These are phyloP conservation scores for Drosophila kurseongensis DNA, from an alignment of 1,140 invertebrate genomes.

Conservation along the genomic window DNA sequence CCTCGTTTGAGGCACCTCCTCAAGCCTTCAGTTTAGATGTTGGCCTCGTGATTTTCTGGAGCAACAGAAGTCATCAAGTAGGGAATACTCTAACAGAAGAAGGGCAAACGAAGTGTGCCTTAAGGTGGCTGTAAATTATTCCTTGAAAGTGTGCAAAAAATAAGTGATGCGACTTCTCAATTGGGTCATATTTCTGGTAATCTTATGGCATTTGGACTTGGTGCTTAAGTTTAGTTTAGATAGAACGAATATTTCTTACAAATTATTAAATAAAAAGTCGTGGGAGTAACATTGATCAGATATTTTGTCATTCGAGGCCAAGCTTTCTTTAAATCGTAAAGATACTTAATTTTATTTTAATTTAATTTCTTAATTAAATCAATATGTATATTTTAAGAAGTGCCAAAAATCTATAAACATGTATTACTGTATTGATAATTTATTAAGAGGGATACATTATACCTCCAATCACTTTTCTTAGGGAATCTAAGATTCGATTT, in stretches of 20 bases:
- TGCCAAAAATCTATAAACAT: too few species aligned
- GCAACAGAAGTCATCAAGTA: slow-evolving; percentile 31
- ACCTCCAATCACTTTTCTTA: background rate
- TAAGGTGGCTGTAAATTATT: slow-evolving; percentile 7
- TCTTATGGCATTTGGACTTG: background rate
- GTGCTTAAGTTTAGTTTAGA: too few species aligned
- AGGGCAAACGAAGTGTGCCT: background rate
- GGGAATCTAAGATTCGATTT: slow-evolving; percentile 43
- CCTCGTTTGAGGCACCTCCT: slow-evolving; percentile 2
- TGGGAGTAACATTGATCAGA: too few species aligned
- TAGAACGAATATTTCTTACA: too few species aligned
- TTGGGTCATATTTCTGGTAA: background rate
- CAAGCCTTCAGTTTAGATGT: slow-evolving; percentile 28
- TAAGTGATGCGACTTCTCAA: too few species aligned
- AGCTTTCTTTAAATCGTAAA: too few species aligned
- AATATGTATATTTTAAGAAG: too few species aligned
- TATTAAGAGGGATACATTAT: too few species aligned
- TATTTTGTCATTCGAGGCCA: too few species aligned
- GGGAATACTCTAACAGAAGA: slow-evolving; percentile 19
- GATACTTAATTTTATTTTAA: too few species aligned
- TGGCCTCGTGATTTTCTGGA: slow-evolving; percentile 24
- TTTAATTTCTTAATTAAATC: too few species aligned
- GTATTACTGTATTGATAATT: too few species aligned
- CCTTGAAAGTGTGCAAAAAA: background rate
- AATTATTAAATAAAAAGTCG: background rate